Base-by-base conservation (phyloP, 1,140 invertebrate genomes). In the Heterodera schachtii region DNA sequence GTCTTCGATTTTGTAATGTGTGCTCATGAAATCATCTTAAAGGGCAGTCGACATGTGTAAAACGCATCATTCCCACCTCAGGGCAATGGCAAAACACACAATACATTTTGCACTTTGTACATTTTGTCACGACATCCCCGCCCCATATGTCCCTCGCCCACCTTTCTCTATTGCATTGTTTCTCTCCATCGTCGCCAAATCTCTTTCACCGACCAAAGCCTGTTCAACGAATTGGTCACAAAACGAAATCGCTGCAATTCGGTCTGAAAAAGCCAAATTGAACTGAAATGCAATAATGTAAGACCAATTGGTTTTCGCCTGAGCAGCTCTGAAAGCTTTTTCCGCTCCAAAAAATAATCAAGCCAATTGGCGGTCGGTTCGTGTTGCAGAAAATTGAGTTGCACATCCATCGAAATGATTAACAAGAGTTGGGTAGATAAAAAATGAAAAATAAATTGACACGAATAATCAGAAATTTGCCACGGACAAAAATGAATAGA, bases 171-270 rank as follows among this genome's bases (percentile, higher is more conserved):
- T 3, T 49, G 8, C 1, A 47, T 52, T 80, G 44, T 19, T 84
- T n/a, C 76, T 83, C 16, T 75, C 71, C 31, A 83, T 43, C 49
- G 70, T 69, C 13, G 75, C 46, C 41, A 76, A 21, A 71, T 83
- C 82, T 21, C 70, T 77, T 9, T 83, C 82, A n/a, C 46, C 44
- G 13, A 11, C 47, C 57, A 83, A 16, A 19, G 82, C 82, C 66
- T 83, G 82, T n/a, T 83, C 82, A 11, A 83, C 71, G 44, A 83
- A 83, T 84, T 83, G 82, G 83, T 83, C 82, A 31, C 64, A 66
- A 31, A 84, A 31, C 46, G 19, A 60, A 31, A 64, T 70, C 11
- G 82, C 41, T 11, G 60, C 82, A 52, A 73, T 13, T 84, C 60
- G 8, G 46, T 66, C 49, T 47, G 47, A 78, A 31, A 11, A 69